Conservation (phyloP, 2,888 invertebrate genomes). For the Apeira syringaria region DNA sequence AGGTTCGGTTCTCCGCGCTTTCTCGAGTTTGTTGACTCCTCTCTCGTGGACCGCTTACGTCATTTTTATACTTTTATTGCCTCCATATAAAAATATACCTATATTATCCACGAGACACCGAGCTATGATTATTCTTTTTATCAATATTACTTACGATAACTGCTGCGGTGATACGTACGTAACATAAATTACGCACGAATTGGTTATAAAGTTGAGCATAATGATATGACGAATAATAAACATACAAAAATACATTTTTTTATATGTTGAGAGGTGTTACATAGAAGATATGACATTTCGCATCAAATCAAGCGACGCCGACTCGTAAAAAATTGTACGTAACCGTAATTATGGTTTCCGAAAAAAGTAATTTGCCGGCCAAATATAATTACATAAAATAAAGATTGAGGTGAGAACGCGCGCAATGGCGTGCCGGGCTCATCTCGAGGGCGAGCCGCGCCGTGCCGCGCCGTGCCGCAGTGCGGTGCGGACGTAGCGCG, state of each 20-base stretch:
- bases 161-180: conserved; percentile 11
- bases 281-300: conserved; percentile 30
- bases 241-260: conserved; percentile 7
- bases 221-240: conserved; percentile 4
- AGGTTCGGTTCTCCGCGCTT: conserved; percentile 58
- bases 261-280: conserved; percentile 15
- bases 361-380: conserved; percentile 66
- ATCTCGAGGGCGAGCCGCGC: conserved; percentile 66
- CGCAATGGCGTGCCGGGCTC: conserved; percentile 66
- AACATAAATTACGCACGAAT: not conserved
- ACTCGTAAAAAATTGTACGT: conserved; percentile 56
- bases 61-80: conserved; percentile 31
- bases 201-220: conserved; percentile 7
- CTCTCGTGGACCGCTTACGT: conserved; percentile 33
- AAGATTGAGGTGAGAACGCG: conserved; percentile 70
- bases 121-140: conserved; percentile 21
- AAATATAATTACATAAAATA: conserved; percentile 81
- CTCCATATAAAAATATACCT: conserved; percentile 21
- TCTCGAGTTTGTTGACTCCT: conserved; percentile 65
- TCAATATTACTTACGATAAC: conserved; percentile 11
- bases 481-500: conserved; percentile 54
- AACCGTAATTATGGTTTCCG: conserved; percentile 61
- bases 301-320: conserved; percentile 39
- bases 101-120: conserved; percentile 20
- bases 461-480: conserved; percentile 10